Conservation (phyloP, 2,113 vertebrate species). For the Turnix velox region DNA sequence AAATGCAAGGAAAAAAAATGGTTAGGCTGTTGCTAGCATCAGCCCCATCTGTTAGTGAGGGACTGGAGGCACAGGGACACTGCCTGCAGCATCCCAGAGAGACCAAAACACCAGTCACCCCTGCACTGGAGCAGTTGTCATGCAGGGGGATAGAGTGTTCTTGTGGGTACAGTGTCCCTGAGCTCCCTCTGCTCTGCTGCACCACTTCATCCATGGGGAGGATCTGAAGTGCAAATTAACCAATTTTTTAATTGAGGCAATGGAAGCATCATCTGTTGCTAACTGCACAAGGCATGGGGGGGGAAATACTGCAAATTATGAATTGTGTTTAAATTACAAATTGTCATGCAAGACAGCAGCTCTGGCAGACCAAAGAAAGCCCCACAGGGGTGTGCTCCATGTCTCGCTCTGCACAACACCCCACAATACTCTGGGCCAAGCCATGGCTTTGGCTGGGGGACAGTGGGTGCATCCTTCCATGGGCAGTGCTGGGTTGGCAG, state of each 20-base stretch:
- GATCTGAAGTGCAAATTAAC: conserved; percentile 54
- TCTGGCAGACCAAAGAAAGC: neutral
- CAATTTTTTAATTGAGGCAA: conserved; percentile 59
- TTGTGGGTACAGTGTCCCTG: neutral
- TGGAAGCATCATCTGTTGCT: conserved; percentile 51
- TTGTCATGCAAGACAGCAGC: neutral
- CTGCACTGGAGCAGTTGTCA: accelerated
- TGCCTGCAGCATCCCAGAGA: neutral
- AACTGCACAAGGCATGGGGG: conserved; percentile 38
- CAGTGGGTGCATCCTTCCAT: neutral
- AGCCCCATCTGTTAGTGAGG: accelerated
- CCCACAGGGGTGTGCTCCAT: accelerated
- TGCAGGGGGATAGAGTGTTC: accelerated
- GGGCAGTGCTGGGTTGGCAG: neutral
- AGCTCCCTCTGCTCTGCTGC: neutral
- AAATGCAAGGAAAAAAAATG: neutral
- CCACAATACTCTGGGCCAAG: accelerated
- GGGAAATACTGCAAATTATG: conserved; percentile 27
- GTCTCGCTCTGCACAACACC: accelerated
- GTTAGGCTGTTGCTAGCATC: neutral
- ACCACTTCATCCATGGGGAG: conserved; percentile 12
- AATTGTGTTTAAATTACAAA: conserved; percentile 62
- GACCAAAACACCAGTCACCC: neutral
- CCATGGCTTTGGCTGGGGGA: neutral
- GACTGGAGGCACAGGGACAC: accelerated